These are phyloP conservation scores for Leucopsar rothschildi DNA, from an alignment of 2,113 vertebrate genomes.

Conservation along the genomic window DNA sequence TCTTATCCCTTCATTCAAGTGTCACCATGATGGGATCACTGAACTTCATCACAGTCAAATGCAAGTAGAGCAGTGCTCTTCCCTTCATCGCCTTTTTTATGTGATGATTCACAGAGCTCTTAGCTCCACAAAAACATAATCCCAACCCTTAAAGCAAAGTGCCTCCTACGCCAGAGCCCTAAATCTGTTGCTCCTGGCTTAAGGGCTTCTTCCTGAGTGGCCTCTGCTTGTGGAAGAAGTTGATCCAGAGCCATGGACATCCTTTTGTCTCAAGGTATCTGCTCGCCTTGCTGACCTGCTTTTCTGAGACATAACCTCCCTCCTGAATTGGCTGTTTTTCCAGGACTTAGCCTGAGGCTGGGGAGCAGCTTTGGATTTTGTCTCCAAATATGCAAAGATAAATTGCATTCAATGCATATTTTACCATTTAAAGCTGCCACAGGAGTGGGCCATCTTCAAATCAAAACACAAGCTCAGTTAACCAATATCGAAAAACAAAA, in stretches of 20 bases:
- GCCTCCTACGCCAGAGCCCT: neutral
- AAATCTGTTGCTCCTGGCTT: neutral
- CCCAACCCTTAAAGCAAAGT: neutral
- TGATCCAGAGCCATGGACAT: neutral
- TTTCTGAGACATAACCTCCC: neutral
- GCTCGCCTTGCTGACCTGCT: neutral
- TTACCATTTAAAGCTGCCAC: neutral
- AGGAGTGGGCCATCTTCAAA: neutral
- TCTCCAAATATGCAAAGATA: neutral
- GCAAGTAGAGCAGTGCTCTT: neutral
- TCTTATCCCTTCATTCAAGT: neutral
- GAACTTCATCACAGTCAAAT: conserved; percentile 27
- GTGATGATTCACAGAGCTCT: neutral
- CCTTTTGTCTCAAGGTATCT: neutral
- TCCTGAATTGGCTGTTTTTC: neutral
- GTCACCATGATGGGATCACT: neutral
- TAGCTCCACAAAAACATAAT: neutral
- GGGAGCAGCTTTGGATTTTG: neutral
- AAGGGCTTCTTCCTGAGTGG: neutral
- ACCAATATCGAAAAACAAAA: neutral
- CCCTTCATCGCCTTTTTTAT: neutral
- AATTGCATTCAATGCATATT: neutral
- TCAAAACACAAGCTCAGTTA: neutral
- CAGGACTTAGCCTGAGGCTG: neutral
- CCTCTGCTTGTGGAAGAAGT: neutral